Percentiles rank a stretch among this genome's conserved stretches.
Conservation (phyloP, 2,888 invertebrate genomes). For the Patella pellucida region DNA sequence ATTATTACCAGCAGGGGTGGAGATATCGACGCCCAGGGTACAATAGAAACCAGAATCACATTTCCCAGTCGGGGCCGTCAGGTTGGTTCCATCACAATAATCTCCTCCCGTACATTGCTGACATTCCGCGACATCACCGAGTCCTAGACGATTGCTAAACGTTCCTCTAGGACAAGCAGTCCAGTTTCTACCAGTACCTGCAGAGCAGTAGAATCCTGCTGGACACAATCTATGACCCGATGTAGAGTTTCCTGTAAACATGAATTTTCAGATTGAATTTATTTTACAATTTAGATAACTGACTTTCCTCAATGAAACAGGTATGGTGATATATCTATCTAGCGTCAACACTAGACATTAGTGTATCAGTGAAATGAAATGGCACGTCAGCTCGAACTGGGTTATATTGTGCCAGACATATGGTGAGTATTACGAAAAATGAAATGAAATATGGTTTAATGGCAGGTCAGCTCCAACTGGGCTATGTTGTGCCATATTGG, state of each 20-base stretch:
- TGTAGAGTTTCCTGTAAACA: slow-evolving; percentile 54
- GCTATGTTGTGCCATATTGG: no score
- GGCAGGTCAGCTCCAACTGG: no score
- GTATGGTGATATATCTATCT: no score
- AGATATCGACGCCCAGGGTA: slow-evolving; percentile 59
- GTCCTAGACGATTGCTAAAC: slow-evolving; percentile 62
- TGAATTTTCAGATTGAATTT: not conserved
- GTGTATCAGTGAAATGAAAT: no score
- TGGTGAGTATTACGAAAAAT: no score
- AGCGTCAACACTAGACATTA: no score
- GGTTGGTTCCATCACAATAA: slow-evolving; percentile 61
- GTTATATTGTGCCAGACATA: no score
- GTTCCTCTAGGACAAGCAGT: slow-evolving; percentile 64
- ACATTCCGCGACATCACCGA: slow-evolving; percentile 49
- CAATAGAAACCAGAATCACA: slow-evolving; percentile 66
- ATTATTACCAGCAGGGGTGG: slow-evolving; percentile 61
- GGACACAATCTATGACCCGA: slow-evolving; percentile 64
- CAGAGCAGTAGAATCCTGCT: slow-evolving; percentile 64
- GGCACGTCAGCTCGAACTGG: no score
- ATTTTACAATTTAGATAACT: not conserved
- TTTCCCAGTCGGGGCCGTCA: slow-evolving; percentile 58
- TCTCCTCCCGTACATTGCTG: slow-evolving; percentile 57
- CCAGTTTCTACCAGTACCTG: slow-evolving; percentile 65
- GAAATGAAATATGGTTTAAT: no score
- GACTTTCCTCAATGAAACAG: no score